A percentile compares a stretch with the other conserved stretches of the same genome.
phyloP scores from a whole-genome alignment of 2,888 invertebrate species.

The Deroplatys truncata region DNA sequence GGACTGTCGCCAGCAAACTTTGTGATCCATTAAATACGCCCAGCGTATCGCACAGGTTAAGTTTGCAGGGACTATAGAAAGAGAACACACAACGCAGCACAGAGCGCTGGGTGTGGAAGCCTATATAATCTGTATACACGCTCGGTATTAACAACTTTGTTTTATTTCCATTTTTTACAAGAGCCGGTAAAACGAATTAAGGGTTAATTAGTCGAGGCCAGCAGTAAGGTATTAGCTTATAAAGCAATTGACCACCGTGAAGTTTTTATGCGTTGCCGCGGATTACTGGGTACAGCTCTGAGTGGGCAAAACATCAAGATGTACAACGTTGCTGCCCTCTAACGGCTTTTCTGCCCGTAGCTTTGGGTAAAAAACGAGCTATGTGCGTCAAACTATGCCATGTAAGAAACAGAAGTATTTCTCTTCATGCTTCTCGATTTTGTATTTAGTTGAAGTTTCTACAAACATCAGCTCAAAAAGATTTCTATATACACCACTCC shows the following conservation, averaged over 20 bases:
- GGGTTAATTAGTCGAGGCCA: conserved; percentile 11
- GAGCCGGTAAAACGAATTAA: conserved; percentile 17
- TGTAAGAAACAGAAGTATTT: no score
- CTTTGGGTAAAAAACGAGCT: neutral
- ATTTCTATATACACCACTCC: no score
- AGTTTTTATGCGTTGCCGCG: neutral
- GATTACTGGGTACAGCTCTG: neutral
- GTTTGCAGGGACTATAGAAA: neutral
- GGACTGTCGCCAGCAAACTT: no score
- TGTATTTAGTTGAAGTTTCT: no score
- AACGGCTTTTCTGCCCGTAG: neutral
- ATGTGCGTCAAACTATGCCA: neutral
- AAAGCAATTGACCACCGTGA: conserved; percentile 12
- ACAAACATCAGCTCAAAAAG: no score
- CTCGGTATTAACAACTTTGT: conserved; percentile 2
- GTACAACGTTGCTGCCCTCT: neutral
- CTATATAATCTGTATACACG: neutral
- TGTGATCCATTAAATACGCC: no score
- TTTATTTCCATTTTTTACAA: conserved; percentile 1
- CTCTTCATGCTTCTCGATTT: no score
- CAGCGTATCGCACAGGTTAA: neutral
- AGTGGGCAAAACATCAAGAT: neutral
- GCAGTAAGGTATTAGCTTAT: conserved; percentile 17
- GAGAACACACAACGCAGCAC: neutral
- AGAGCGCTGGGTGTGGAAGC: neutral